Evolutionary conservation across 2,888 invertebrate species (phyloP), one percentile per base, ranked within the genome.

Genomic region (Cybosia mesomella): DNA sequence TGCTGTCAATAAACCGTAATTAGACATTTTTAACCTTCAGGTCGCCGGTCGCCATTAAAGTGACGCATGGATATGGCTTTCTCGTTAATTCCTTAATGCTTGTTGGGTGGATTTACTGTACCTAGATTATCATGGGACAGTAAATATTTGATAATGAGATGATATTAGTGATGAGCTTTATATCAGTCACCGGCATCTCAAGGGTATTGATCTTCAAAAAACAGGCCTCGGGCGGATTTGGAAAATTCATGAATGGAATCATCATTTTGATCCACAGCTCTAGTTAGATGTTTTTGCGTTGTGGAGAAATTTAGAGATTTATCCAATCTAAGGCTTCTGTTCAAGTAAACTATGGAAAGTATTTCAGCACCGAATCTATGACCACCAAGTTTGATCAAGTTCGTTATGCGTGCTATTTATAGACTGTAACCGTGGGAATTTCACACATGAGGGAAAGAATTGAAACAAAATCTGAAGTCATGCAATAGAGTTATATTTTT

Each of bases 51-150:
- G 70, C 71, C 75, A 71, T 67, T 66, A 74, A 71, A 69, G 72
- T 82, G 80, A 80, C 86, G 86, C 82, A 76, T 75, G 74, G 67
- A 67, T 72, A 62, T n/a, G 85, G 86, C 86, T 88, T 88, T 88
- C 85, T 73, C 70, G 83, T 67, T 87, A 87, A 87, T 83, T 70
- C 84, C 66, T 79, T 83, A 84, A 85, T 77, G 70, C 82, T 76
- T 72, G 70, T 66, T 64, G n/a, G 55, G 39, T 62, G 83, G 87
- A 86, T 87, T 87, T 87, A 54, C 53, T 65, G 13, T 21, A n/a
- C n/a, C n/a, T n/a, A 71, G 86, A 86, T 88, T 86, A 87, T 64
- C 64, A 58, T 55, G 72, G 58, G 73, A 70, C 68, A 64, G 83
- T 74, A 88, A 89, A 88, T 87, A 88, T 88, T 87, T 88, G 84